Evolutionary conservation across 2,113 vertebrate species (phyloP).

Genomic region (Larimichthys polyactis): DNA sequence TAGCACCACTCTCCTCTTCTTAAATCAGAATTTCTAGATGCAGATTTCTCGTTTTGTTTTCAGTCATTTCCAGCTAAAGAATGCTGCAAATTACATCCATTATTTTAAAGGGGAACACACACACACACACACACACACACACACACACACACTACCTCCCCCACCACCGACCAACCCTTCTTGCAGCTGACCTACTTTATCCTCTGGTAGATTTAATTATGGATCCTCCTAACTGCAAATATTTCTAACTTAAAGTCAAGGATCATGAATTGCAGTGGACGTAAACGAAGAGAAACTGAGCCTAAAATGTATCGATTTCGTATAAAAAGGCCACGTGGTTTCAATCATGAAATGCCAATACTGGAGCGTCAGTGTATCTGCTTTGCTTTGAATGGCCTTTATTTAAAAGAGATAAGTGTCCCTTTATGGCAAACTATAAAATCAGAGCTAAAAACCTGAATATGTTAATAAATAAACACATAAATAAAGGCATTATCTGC

Average conservation of each 20-base stretch:
- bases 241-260: slow-evolving; percentile 72
- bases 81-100: slow-evolving; percentile 43
- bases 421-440: slow-evolving; percentile 11
- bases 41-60: slow-evolving; percentile 17
- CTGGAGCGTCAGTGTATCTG: slow-evolving; percentile 22
- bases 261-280: slow-evolving; percentile 51
- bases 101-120: slow-evolving; percentile 56
- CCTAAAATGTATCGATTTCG: slow-evolving; percentile 64
- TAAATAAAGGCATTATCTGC: neutral
- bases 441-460: slow-evolving; percentile 11
- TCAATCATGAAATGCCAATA: slow-evolving; percentile 66
- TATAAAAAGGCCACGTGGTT: slow-evolving; percentile 57
- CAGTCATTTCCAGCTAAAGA: slow-evolving; percentile 45
- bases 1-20: neutral
- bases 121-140: slow-evolving; percentile 12
- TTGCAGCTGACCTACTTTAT: slow-evolving; percentile 68
- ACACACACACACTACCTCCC: slow-evolving; percentile 15
- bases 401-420: slow-evolving; percentile 21
- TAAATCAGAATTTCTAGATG: neutral
- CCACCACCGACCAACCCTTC: slow-evolving; percentile 47
- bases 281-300: slow-evolving; percentile 66
- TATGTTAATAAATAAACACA: neutral
- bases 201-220: slow-evolving; percentile 70
- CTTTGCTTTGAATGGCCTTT: slow-evolving; percentile 46
- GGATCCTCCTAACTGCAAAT: slow-evolving; percentile 62